A percentile compares a stretch with the other conserved stretches of the same genome.
phyloP scores from a whole-genome alignment of 1,140 invertebrate genomes.

The Melitaea cinxia region DNA sequence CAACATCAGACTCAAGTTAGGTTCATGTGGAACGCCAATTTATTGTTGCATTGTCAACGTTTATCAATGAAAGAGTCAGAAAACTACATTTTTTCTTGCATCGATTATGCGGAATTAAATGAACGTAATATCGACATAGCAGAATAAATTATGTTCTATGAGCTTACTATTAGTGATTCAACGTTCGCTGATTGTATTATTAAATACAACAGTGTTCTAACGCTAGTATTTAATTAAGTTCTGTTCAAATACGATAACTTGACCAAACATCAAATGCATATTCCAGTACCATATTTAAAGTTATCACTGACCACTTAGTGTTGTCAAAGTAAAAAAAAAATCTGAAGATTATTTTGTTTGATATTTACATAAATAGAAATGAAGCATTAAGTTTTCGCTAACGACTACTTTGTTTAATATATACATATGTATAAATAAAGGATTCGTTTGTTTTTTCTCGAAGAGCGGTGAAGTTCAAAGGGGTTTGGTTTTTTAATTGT shows the following conservation, averaged over 20 bases:
- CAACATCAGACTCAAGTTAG: conserved; percentile 15
- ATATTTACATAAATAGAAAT: too few species aligned
- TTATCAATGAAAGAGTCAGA: conserved; percentile 27
- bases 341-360: too few species aligned
- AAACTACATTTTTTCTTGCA: conserved; percentile 35
- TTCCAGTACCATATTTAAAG: too few species aligned
- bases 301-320: too few species aligned
- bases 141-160: not conserved
- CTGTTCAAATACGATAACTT: conserved; percentile 33
- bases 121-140: not conserved
- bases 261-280: conserved; percentile 26
- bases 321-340: too few species aligned
- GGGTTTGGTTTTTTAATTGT: too few species aligned
- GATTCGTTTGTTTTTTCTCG: too few species aligned
- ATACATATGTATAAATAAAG: too few species aligned
- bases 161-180: conserved; percentile 33
- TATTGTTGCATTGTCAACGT: conserved; percentile 27
- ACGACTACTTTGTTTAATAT: too few species aligned
- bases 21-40: conserved; percentile 24
- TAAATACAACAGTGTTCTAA: conserved; percentile 27
- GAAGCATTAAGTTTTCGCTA: too few species aligned
- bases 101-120: not conserved
- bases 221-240: conserved; percentile 32
- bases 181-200: conserved; percentile 8
- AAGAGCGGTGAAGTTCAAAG: too few species aligned